Evolutionary conservation across 2,888 invertebrate genomes (phyloP).

Genomic region (Rhimphoctona megacephalus): DNA sequence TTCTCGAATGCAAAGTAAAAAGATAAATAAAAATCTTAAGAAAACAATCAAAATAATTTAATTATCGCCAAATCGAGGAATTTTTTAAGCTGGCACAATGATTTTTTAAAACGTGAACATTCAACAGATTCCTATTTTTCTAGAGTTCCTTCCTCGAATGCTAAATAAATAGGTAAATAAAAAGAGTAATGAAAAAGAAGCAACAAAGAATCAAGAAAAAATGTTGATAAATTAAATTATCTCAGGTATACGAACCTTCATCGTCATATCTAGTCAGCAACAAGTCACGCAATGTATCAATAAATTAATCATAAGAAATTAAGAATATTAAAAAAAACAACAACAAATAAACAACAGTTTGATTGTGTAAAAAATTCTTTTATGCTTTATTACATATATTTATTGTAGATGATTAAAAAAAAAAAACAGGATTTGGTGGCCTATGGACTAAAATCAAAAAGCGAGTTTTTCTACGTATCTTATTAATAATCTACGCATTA

Average conservation of each 20-base stretch:
- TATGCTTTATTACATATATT: conserved; percentile 61
- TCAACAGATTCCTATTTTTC: too few species aligned
- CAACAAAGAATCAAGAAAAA: background rate
- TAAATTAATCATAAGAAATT: background rate
- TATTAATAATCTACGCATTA: conserved; percentile 13
- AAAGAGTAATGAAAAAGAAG: background rate
- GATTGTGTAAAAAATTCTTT: conserved; percentile 63
- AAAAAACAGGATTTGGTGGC: conserved; percentile 37
- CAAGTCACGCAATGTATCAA: background rate
- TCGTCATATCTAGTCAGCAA: conserved; percentile 33
- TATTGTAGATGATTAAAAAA: conserved; percentile 52
- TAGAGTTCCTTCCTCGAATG: too few species aligned
- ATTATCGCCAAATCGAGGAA: too few species aligned
- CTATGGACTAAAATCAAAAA: conserved; percentile 44
- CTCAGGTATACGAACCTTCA: background rate
- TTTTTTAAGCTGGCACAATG: too few species aligned
- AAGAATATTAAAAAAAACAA: background rate
- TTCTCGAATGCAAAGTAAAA: background rate
- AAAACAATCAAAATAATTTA: too few species aligned
- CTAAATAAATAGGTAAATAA: too few species aligned
- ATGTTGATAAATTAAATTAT: background rate
- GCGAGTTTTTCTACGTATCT: conserved; percentile 36
- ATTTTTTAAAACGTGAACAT: too few species aligned
- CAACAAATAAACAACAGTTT: background rate
- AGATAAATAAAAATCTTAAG: background rate